Evolutionary conservation across 1,140 invertebrate genomes (phyloP), one percentile per base, ranked within the genome.

Genomic region (Dysdera silvatica): DNA sequence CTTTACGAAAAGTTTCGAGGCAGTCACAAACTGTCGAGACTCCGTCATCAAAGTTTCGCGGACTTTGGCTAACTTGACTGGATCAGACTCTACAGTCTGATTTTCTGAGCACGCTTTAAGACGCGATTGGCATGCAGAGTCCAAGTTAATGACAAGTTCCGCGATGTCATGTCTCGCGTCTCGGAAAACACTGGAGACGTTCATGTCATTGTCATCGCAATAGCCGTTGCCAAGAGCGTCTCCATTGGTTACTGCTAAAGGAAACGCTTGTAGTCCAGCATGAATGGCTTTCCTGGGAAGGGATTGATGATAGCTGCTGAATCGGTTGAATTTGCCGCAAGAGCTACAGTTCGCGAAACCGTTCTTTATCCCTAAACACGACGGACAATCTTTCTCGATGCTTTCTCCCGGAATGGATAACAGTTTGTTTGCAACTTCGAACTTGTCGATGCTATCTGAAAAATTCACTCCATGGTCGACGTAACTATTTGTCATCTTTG

Each of bases 1-100:
- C 49, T 88, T 86, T 18, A 93, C 89, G 62, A 94, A 79, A 33
- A 86, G 78, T 68, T 92, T 89, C 10, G 88, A 89, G 29, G 88
- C 85, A 0, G 86, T 88, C 37, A 92, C 88, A 69, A 92, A 82
- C 14, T 87, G 84, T 56, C 89, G 79, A 0, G 88, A 86, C 74
- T 89, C 87, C 31, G 82, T 79, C 0, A 87, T 86, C 16, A 93
- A 76, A 68, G 85, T 82, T 65, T 89, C 87, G 70, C 85, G 83
- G 7, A 86, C 85, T n/a, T 85, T 62, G 4, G 20, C 61, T 16
- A 63, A 63, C 18, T 70, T 69, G 20, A 52, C 28, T 10, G 47
- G 14, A 23, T 49, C 59, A 12, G 35, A 40, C 16, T 43, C 20
- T 2, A 31, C 29, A 24, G 29, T 43, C 16, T 52, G 51, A 10